phyloP scores from a whole-genome alignment of 2,113 vertebrate genomes.

The Zapus hudsonius region DNA sequence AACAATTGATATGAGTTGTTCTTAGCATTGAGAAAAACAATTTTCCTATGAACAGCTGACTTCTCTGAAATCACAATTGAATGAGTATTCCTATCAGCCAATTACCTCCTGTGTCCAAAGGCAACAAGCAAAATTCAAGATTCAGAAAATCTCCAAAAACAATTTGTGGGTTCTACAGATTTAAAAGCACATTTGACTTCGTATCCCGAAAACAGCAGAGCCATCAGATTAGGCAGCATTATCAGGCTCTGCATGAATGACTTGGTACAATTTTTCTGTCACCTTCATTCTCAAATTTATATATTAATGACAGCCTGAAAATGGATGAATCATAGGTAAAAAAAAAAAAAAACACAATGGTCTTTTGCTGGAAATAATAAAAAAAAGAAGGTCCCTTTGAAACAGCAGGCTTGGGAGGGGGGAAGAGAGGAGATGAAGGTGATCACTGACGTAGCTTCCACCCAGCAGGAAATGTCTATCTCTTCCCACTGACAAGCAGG shows the following conservation, averaged over 20 bases:
- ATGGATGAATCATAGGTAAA: slow-evolving; percentile 66
- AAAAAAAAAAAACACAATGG: slow-evolving; percentile 55
- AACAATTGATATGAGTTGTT: not conserved
- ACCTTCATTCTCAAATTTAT: slow-evolving; percentile 51
- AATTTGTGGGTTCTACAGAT: not conserved
- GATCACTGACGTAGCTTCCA: slow-evolving; percentile 43
- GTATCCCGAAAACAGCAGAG: not conserved
- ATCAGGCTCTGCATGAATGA: slow-evolving; percentile 37
- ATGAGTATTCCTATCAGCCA: not conserved
- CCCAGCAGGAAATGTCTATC: slow-evolving; percentile 15
- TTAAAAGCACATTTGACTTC: slow-evolving; percentile 4
- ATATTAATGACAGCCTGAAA: slow-evolving; percentile 52
- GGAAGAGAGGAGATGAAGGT: not conserved
- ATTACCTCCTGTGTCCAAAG: not conserved
- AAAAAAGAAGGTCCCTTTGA: not conserved
- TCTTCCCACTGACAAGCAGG: slow-evolving; percentile 17
- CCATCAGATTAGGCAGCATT: not conserved
- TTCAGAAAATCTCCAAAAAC: slow-evolving; percentile 13
- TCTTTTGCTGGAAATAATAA: slow-evolving; percentile 6
- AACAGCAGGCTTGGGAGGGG: not conserved
- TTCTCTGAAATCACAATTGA: not conserved
- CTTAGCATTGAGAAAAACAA: not conserved
- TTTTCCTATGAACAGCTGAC: not conserved
- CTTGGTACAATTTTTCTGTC: slow-evolving; percentile 33
- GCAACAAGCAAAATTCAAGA: not conserved